phyloP scores from a whole-genome alignment of 2,888 invertebrate genomes.

The Platypus cylindrus region DNA sequence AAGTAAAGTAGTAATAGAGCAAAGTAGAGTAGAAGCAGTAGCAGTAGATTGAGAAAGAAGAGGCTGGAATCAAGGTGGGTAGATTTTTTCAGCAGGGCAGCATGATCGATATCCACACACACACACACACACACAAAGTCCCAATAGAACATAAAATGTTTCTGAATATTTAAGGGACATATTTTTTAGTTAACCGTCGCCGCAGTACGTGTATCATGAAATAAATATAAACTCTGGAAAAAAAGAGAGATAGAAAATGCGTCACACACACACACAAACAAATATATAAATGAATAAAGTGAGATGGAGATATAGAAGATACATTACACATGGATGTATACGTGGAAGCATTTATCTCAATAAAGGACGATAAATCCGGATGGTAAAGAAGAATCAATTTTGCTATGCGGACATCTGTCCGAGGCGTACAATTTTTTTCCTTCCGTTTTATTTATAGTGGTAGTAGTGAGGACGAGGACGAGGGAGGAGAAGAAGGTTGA shows the following conservation, averaged over 20 bases:
- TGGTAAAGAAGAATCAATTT: conserved; percentile 32
- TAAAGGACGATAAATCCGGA: conserved; percentile 31
- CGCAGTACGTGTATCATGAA: conserved; percentile 20
- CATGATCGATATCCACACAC: neutral
- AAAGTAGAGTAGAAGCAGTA: no score
- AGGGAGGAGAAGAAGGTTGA: no score
- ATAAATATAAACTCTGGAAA: conserved; percentile 25
- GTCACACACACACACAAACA: conserved; percentile 16
- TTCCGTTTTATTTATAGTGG: no score
- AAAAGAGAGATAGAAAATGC: no score
- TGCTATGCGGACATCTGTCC: conserved; percentile 24
- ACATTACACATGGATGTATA: conserved; percentile 10
- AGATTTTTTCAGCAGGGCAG: neutral
- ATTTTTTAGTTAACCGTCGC: conserved; percentile 12
- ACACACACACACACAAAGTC: neutral
- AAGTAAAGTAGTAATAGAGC: no score
- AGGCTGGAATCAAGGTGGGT: no score
- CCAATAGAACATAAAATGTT: conserved; percentile 1
- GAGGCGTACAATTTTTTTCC: no score
- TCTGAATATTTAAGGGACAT: conserved; percentile 7
- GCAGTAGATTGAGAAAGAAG: no score
- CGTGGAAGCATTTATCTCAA: conserved; percentile 30
- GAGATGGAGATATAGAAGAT: no score
- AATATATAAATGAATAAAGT: no score
- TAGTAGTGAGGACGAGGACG: no score